Base-by-base conservation (phyloP, 2,888 invertebrate species). In the Dolichomitus sp. region DNA sequence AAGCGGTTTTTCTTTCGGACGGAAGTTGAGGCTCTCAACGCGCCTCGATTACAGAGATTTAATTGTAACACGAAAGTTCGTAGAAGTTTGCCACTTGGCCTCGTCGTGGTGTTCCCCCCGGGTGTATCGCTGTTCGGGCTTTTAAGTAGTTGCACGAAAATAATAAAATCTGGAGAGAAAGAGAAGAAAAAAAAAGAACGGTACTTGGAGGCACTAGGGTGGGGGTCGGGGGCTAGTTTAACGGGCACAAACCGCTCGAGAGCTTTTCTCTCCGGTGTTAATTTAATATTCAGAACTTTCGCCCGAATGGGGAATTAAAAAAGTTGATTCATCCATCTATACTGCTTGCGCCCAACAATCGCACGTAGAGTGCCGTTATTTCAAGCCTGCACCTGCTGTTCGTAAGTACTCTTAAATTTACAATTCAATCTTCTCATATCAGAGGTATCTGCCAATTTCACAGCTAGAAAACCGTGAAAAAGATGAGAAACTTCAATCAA, bases 241-340 rank as follows among this genome's bases (percentile, higher is more conserved):
- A 37, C 9, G 61, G 37, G 17, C 17, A 33, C 69, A 76, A 37
- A 52, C 45, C 37, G 50, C 66, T 68, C 68, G 45, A 72, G 66
- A 72, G 61, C 63, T 80, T 72, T 65, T 59, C 73, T 65, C 30
- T n/a, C 27, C 61, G 27, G 57, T 77, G 61, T 66, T 77, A 73
- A 77, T 77, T 77, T 63, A 77, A 77, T 73, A 63, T 52, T 68
- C 76, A 40, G 48, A 81, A 81, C 52, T 81, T 81, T 66, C 23
- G 23, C 9, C 23, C 52, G 52, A 52, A 52, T 52, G 30, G 14
- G n/a, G 14, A 12, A 72, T 72, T 72, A 72, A 72, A 72, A 78
- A 78, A 78, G 72, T 65, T 65, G 50, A 68, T 68, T 61, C 42
- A n/a, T 63, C 48, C 17, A 17, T 61, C 12, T 30, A 40, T 57